These are phyloP conservation scores for Lepidonotus clava DNA, from an alignment of 2,888 invertebrate genomes.

Conservation along the genomic window DNA sequence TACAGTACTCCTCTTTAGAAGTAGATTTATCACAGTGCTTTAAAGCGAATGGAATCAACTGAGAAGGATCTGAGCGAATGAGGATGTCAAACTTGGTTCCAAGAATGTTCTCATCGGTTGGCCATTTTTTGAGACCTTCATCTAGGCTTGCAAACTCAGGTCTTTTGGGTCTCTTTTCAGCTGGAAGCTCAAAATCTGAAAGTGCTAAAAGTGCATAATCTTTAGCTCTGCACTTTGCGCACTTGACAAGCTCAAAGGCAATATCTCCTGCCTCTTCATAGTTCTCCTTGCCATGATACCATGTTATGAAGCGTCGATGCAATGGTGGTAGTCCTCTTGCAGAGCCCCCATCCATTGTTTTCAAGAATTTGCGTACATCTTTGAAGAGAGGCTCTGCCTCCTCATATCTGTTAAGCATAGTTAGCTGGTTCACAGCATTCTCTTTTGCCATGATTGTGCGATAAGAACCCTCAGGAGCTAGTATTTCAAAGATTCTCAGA, in stretches of 20 bases:
- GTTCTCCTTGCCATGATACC: not conserved
- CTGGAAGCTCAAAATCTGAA: not conserved
- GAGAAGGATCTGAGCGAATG: not conserved
- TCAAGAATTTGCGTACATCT: not conserved
- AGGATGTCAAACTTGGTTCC: not conserved
- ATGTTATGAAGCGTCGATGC: not conserved
- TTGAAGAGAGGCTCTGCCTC: conserved; percentile 7
- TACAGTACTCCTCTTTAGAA: not conserved
- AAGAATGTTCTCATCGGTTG: not conserved
- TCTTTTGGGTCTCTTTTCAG: not conserved
- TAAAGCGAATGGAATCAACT: not conserved
- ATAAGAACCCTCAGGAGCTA: conserved; percentile 7
- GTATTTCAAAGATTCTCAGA: not conserved
- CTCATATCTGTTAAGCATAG: not conserved
- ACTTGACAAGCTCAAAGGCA: conserved; percentile 1
- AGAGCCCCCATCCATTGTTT: not conserved
- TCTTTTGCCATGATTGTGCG: not conserved
- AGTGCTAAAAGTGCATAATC: not conserved
- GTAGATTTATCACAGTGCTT: not conserved
- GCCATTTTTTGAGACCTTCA: not conserved
- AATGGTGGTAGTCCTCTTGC: not conserved
- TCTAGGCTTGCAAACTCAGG: not conserved
- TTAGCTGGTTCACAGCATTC: conserved; percentile 5
- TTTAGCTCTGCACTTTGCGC: not conserved
- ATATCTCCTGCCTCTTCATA: not conserved